Base-by-base conservation (phyloP, 2,888 invertebrate species). In the Chrysina gloriosa region DNA sequence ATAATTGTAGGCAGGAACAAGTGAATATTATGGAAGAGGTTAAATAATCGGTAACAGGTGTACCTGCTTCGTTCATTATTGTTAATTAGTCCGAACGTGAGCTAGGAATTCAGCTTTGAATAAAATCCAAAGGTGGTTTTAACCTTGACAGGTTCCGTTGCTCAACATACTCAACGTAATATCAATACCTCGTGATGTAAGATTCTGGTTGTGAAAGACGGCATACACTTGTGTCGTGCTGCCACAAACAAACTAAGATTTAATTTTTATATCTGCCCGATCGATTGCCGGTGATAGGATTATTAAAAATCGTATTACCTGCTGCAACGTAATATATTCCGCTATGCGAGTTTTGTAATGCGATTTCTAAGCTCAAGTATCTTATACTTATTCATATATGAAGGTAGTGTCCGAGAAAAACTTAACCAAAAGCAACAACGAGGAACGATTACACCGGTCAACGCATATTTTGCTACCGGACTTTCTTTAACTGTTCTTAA, bases 91-190 rank as follows among this genome's bases (percentile, higher is more conserved):
- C 19, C 58, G 42, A 4, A 25, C 58, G 23, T 25, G 36, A 58
- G 39, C 39, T 58, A 58, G 16, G 58, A 42, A 58, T 58, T 58
- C 39, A 39, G 58, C 58, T 39, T 23, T n/a, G 48, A 23, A 58
- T 27, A 58, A 25, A 63, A 52, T 63, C 61, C 54, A 63, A 63
- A 68, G 45, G 63, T 54, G 47, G 68, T 31, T 63, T 45, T 54
- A 68, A 63, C 68, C 68, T 68, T 68, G 68, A 45, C 56, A 58
- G 36, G 56, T 54, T 29, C 54, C 42, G 34, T 65, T 65, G 65
- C 65, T 54, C 54, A 67, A 64, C 39, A 54, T 61, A 50, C 63
- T 69, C 69, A 69, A 67, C 58, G 64, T 67, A 66, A 67, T 69
- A 67, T 69, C 67, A 67, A 69, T 69, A 56, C 50, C 31, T 56